A percentile compares a stretch with the other conserved stretches of the same genome.
Evolutionary conservation across 30 jellyfish, hydroid and myxozoan species (phyloP).

Genomic region (Pseudorhiza aurosa): DNA sequence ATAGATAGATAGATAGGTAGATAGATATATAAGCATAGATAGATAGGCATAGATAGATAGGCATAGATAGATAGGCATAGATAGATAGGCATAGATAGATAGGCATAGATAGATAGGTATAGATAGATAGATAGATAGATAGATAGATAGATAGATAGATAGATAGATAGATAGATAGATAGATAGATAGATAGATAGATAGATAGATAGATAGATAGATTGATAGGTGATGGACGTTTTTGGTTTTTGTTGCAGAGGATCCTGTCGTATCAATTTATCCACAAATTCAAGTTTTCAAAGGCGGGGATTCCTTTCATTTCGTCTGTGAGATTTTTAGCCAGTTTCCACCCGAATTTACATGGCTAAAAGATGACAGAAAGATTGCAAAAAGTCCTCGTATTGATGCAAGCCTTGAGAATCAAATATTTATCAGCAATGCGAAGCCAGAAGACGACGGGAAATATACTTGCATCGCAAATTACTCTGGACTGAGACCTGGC

Average conservation of each 20-base stretch:
- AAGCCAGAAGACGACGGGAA: constrained; percentile 55
- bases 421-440: constrained; percentile 32
- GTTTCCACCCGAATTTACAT: constrained; percentile 41
- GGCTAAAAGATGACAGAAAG: constrained; percentile 59
- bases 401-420: constrained; percentile 9
- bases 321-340: constrained; percentile 72
- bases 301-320: constrained; percentile 53
- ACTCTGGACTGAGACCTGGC: constrained; percentile 43
- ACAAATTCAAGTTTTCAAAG: constrained; percentile 38
- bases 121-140: too few relatives aligned
- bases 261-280: constrained; percentile 59
- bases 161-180: too few relatives aligned
- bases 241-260: constrained; percentile 41
- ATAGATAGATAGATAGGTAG: too few relatives aligned
- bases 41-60: too few relatives aligned
- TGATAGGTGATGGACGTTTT: neutral
- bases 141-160: too few relatives aligned
- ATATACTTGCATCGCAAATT: constrained; percentile 73
- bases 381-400: constrained; percentile 7
- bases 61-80: too few relatives aligned
- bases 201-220: neutral
- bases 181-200: too few relatives aligned
- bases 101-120: too few relatives aligned
- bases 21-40: too few relatives aligned
- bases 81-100: too few relatives aligned